Percentiles rank a stretch among this genome's conserved stretches.
These are phyloP conservation scores for Hepsetus odoe DNA, from an alignment of 2,113 vertebrate genomes.

Conservation along the genomic window DNA sequence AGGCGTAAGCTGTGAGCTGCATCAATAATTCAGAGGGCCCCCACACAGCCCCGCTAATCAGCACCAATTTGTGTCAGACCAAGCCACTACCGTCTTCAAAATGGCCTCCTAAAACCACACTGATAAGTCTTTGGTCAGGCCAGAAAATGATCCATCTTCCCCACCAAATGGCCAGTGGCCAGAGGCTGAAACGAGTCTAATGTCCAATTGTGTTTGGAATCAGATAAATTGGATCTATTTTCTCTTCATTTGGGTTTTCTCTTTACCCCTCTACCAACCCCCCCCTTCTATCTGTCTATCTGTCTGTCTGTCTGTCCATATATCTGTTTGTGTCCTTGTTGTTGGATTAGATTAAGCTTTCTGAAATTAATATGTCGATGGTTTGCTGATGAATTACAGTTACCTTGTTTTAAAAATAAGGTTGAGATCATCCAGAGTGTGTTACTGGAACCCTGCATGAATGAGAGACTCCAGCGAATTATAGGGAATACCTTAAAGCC, in stretches of 20 bases:
- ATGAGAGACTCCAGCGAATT: not conserved
- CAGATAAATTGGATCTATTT: slow-evolving; percentile 38
- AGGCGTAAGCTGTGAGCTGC: slow-evolving; percentile 36
- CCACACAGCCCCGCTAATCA: slow-evolving; percentile 60
- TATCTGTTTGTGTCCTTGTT: not conserved
- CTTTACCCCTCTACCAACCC: not conserved
- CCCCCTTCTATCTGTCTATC: slow-evolving; percentile 38
- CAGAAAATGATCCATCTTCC: slow-evolving; percentile 38
- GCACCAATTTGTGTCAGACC: slow-evolving; percentile 61
- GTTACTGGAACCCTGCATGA: not conserved
- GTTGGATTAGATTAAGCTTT: slow-evolving; percentile 38
- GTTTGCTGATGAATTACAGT: slow-evolving; percentile 2
- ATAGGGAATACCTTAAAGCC: too few species aligned
- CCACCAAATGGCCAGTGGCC: slow-evolving; percentile 45
- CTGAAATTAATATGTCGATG: not conserved
- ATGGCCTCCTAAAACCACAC: slow-evolving; percentile 52
- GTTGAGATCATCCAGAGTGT: not conserved
- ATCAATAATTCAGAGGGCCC: slow-evolving; percentile 63
- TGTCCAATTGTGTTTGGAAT: slow-evolving; percentile 29
- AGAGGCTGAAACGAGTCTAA: slow-evolving; percentile 29
- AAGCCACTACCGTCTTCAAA: slow-evolving; percentile 45
- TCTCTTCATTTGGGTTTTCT: slow-evolving; percentile 20
- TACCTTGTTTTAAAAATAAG: too few species aligned
- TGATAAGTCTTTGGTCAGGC: slow-evolving; percentile 42
- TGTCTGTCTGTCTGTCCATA: slow-evolving; percentile 20